Conservation (phyloP, 23 tunicate genomes). For the Ciona savignyi region DNA sequence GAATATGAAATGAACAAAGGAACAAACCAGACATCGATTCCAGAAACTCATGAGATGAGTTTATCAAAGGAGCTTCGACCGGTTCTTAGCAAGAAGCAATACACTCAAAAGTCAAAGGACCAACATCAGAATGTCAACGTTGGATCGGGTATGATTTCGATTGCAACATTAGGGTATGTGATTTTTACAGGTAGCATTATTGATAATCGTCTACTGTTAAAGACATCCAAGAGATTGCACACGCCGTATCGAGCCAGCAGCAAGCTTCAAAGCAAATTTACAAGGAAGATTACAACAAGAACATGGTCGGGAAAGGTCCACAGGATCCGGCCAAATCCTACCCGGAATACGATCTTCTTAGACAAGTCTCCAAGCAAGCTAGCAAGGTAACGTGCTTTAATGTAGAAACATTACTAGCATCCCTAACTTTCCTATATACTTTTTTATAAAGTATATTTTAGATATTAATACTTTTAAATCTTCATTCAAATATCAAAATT, state of each 20-base stretch:
- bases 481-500: too few relatives aligned
- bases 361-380: slow-evolving; percentile 38
- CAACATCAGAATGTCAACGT: slow-evolving; percentile 40
- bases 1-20: slow-evolving; percentile 54
- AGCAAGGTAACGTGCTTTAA: too few relatives aligned
- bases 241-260: slow-evolving; percentile 58
- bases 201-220: background rate
- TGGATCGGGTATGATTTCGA: slow-evolving; percentile 28
- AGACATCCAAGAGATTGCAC: slow-evolving; percentile 71
- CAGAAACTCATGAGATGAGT: slow-evolving; percentile 77
- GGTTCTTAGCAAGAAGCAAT: slow-evolving; percentile 40
- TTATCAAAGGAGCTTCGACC: slow-evolving; percentile 73
- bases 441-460: too few relatives aligned
- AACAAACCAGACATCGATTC: slow-evolving; percentile 23
- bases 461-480: too few relatives aligned
- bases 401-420: too few relatives aligned
- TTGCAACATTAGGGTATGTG: too few relatives aligned
- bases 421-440: too few relatives aligned
- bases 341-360: slow-evolving; percentile 83
- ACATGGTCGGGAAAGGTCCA: slow-evolving; percentile 77
- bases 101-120: slow-evolving; percentile 60
- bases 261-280: slow-evolving; percentile 43
- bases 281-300: slow-evolving; percentile 47
- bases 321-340: slow-evolving; percentile 66
- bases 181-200: too few relatives aligned